phyloP scores from a whole-genome alignment of 2,888 invertebrate genomes.

The Dryadula phaetusa region DNA sequence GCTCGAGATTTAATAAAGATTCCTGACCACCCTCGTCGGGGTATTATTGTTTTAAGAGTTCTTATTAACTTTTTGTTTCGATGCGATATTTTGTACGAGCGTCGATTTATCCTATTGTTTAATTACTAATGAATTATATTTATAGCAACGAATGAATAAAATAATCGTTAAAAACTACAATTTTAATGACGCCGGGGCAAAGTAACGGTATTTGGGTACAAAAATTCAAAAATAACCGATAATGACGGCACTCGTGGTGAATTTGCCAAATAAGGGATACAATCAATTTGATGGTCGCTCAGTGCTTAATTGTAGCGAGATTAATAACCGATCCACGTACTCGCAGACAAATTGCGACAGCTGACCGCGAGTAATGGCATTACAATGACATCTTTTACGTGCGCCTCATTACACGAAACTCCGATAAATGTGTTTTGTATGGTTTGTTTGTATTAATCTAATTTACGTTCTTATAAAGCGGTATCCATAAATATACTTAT shows the following conservation, averaged over 20 bases:
- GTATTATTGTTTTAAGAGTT: conserved; percentile 76
- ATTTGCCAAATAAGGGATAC: conserved; percentile 69
- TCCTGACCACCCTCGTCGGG: conserved; percentile 79
- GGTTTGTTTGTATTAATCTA: conserved; percentile 40
- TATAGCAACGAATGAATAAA: not conserved
- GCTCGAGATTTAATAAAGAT: conserved; percentile 83
- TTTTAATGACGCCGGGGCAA: not conserved
- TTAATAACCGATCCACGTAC: conserved; percentile 78
- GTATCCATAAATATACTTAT: not conserved
- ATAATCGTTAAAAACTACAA: not conserved
- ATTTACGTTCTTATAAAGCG: conserved; percentile 36
- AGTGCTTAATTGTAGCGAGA: conserved; percentile 68
- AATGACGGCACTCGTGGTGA: conserved; percentile 48
- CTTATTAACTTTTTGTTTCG: conserved; percentile 72
- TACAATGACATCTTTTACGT: conserved; percentile 59
- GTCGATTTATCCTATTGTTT: conserved; percentile 52
- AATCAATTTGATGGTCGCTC: conserved; percentile 70
- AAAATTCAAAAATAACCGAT: conserved; percentile 26
- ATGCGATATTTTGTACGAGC: conserved; percentile 63
- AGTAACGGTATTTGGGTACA: conserved; percentile 15
- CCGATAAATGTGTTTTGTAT: conserved; percentile 42
- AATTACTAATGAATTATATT: conserved; percentile 19
- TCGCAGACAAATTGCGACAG: conserved; percentile 71
- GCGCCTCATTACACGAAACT: conserved; percentile 42
- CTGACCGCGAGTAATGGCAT: conserved; percentile 57